phyloP scores from a whole-genome alignment of 2,797 vertebrate species.

The Parauchenoglanis ngamensis region DNA sequence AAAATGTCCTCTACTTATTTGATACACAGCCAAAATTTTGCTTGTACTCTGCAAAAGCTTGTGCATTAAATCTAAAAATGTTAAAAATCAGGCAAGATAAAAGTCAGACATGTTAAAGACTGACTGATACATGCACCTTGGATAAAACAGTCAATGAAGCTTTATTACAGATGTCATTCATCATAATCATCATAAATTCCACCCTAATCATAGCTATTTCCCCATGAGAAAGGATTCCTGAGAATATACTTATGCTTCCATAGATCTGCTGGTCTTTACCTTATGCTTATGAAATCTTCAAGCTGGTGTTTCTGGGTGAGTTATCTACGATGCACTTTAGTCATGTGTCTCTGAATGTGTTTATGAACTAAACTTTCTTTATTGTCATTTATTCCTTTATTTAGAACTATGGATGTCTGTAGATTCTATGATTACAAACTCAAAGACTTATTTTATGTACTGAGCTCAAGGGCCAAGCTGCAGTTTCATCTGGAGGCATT shows the following conservation, averaged over 20 bases:
- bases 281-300: neutral
- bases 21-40: neutral
- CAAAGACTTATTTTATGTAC: neutral
- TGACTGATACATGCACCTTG: neutral
- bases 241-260: neutral
- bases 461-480: neutral
- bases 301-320: neutral
- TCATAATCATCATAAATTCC: neutral
- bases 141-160: neutral
- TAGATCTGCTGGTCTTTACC: neutral
- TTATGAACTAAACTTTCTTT: neutral
- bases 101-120: neutral
- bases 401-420: neutral
- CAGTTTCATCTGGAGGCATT: conserved; percentile 14
- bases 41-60: neutral
- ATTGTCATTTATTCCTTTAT: neutral
- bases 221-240: neutral
- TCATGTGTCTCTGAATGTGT: neutral
- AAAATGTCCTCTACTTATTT: neutral
- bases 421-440: neutral
- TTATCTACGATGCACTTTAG: neutral
- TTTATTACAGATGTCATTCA: neutral
- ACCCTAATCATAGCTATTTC: neutral
- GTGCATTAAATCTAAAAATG: neutral
- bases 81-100: no score